These are phyloP conservation scores for Tringa solitaria DNA, from an alignment of 2,113 vertebrate genomes.

Conservation along the genomic window DNA sequence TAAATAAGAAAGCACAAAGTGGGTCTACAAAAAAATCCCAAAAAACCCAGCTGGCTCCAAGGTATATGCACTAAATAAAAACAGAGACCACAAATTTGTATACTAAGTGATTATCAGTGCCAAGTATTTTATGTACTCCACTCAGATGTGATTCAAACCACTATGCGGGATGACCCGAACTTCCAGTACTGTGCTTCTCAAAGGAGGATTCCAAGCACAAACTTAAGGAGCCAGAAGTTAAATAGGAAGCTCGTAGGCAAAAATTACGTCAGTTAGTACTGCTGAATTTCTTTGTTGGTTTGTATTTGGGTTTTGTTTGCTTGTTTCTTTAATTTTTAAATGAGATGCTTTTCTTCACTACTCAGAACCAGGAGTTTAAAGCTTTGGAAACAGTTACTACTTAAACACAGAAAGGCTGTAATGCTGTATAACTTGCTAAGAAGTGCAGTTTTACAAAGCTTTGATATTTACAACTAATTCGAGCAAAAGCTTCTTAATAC, in stretches of 20 bases:
- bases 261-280: neutral
- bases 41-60: neutral
- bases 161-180: neutral
- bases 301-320: neutral
- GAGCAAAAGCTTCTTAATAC: neutral
- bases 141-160: neutral
- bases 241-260: neutral
- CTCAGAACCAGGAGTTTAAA: neutral
- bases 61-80: neutral
- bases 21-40: neutral
- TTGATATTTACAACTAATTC: neutral
- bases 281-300: fast-evolving
- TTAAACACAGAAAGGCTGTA: neutral
- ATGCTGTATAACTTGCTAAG: neutral
- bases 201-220: neutral
- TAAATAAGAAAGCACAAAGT: neutral
- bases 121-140: neutral
- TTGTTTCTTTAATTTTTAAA: neutral
- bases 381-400: neutral
- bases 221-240: neutral
- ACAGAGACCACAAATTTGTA: neutral
- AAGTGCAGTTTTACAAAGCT: neutral
- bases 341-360: neutral
- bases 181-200: neutral
- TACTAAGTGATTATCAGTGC: neutral